Conservation (phyloP, 2,888 invertebrate genomes). For the Cataglyphis cursor region DNA sequence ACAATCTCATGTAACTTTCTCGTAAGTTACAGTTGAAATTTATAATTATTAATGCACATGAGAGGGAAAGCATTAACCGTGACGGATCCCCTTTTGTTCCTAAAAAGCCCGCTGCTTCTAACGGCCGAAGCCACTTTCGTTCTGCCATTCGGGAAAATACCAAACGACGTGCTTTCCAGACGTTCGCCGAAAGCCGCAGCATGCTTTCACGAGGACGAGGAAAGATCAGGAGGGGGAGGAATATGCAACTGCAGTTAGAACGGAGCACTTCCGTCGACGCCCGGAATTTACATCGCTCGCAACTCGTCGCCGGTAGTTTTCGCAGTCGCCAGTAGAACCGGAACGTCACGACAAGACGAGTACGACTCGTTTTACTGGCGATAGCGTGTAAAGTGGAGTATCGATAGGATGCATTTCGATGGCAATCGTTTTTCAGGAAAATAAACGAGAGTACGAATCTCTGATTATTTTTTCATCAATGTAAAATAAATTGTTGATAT, state of each 20-base stretch:
- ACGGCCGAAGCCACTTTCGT: constrained; percentile 72
- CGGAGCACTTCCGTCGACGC: constrained; percentile 62
- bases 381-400: constrained; percentile 19
- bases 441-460: neutral
- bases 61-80: constrained; percentile 39
- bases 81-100: constrained; percentile 51
- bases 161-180: constrained; percentile 55
- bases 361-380: constrained; percentile 7
- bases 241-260: constrained; percentile 68
- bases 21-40: neutral
- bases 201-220: constrained; percentile 57
- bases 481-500: neutral
- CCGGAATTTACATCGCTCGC: constrained; percentile 70
- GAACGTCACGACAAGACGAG: constrained; percentile 37
- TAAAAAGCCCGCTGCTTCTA: constrained; percentile 57
- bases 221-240: neutral
- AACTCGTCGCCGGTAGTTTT: constrained; percentile 25
- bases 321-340: constrained; percentile 19
- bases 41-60: constrained; percentile 37
- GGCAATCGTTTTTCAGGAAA: neutral
- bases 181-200: constrained; percentile 70
- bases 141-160: constrained; percentile 65
- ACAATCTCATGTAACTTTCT: constrained; percentile 35
- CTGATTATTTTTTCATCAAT: neutral
- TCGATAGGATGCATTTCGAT: neutral